Evolutionary conservation across 2,797 vertebrate species (phyloP).

Genomic region (Gobio occitaniae): DNA sequence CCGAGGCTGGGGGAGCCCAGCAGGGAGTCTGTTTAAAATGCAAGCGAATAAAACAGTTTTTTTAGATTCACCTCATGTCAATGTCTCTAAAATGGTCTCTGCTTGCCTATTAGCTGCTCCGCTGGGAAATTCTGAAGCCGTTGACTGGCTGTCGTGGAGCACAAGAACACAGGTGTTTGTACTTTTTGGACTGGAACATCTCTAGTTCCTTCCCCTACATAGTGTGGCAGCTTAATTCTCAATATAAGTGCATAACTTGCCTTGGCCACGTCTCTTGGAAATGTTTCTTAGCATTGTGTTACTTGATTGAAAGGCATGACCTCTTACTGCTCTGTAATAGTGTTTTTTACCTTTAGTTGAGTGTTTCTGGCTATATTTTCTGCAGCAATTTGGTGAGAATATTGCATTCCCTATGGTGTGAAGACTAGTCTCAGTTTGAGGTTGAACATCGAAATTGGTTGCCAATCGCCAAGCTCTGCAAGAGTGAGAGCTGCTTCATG

Average conservation of each 20-base stretch:
- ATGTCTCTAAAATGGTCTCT: conserved; percentile 32
- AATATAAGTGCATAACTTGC: neutral
- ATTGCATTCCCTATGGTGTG: conserved; percentile 7
- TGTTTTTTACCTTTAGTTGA: neutral
- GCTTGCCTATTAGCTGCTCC: conserved; percentile 37
- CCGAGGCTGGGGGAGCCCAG: neutral
- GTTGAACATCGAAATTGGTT: neutral
- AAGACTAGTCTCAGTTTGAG: neutral
- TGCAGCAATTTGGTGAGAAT: neutral
- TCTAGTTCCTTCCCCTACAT: neutral
- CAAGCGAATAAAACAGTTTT: conserved; percentile 26
- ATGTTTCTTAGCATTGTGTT: neutral
- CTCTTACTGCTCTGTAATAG: neutral
- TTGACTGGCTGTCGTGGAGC: neutral
- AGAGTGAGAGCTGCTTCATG: neutral
- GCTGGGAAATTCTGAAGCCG: conserved; percentile 27
- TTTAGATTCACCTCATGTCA: conserved; percentile 13
- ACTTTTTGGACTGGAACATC: neutral
- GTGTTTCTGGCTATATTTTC: neutral
- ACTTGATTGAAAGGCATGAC: neutral
- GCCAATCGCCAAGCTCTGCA: neutral
- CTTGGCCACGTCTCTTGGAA: neutral
- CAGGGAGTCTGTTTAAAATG: conserved; percentile 41
- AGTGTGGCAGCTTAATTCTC: neutral
- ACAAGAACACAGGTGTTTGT: neutral